Base-by-base conservation (phyloP, 2,113 vertebrate species). In the Mormoops blainvillei region DNA sequence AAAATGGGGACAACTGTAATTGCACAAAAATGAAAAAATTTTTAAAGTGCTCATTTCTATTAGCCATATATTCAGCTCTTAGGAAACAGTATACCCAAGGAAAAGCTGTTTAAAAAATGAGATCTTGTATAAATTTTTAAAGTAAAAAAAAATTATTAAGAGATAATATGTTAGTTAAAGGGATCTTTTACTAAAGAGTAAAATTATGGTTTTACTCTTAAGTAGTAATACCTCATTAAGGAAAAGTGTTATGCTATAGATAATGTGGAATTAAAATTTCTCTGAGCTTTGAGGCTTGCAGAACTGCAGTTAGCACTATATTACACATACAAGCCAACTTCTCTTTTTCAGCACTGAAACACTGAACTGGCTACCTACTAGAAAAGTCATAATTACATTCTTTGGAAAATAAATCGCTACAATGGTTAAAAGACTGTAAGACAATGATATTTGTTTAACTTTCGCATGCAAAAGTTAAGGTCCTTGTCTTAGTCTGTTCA, bases 51-150 rank as follows among this genome's bases (percentile, higher is more conserved):
- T n/a, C n/a, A n/a, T n/a, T n/a, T n/a, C n/a, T n/a, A 96, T 92
- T 94, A 96, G 22, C 77, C 71, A 38, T 14, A 80, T 85, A 97
- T n/a, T 81, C 88, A 95, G 19, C 26, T 97, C 80, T 80, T 43
- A 89, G 43, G 84, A 97, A 98, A 96, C 90, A 93, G 15, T 0
- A 7, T 85, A 95, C n/a, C 54, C 65, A 89, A 50, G 54, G 71
- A 87, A 98, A 97, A 95, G 43, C 61, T 97, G 50, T 90, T 98
- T 91, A 84, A 82, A 97, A 88, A 94, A 71, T 93, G 63, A 97
- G 81, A n/a, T 43, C 78, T 88, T 63, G 28, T 80, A 36, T 10
- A 94, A 61, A 87, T 76, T 81, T 95, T 97, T 95, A 78, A 97
- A 96, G 61, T 36, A 93, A 96, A 97, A 91, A 84, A 95, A 95